Evolutionary conservation across 2,888 invertebrate species (phyloP), one percentile per base, ranked within the genome.

Genomic region (Cactoblastis cactorum): DNA sequence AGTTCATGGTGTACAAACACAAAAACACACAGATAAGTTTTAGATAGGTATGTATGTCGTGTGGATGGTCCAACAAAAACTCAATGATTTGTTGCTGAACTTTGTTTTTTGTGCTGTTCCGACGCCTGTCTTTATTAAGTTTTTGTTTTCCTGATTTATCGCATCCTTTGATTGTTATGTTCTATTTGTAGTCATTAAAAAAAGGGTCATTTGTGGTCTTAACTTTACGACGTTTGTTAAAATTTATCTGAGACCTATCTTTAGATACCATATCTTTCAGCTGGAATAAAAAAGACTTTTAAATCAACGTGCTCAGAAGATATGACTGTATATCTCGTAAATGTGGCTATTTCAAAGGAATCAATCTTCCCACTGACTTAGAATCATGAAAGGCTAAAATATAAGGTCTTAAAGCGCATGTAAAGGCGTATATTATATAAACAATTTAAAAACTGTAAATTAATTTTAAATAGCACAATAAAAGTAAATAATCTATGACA

Each of bases 91-190:
- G 43, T 43, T 43, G 15, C 43, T 8, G 2, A 43, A 43, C 43
- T 43, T 43, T 43, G 41, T 43, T 43, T 43, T 43, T 39, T 43
- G 24, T 19, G 24, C 24, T 15, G 28, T 9, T 14, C 24, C 43
- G 28, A 24, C 8, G 15, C 1, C 22, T 12, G 28, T 43, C 43
- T 43, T 43, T 28, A 43, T 43, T 17, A 43, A 43, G 43, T 43
- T 43, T 43, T 43, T 43, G 43, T 43, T 28, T 43, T 15, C 8
- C 15, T 43, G 43, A 43, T 43, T 43, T 43, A 43, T 43, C 14
- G 28, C 12, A 28, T 43, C 43, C 43, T 43, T 43, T 43, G 24
- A 28, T 43, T 43, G 24, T 43, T 28, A 15, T 17, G 43, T 43
- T 43, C 4, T 43, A 17, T 43, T 43, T 28, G 43, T 17, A 32